These are phyloP conservation scores for Ladona fulva DNA, from an alignment of 1,140 invertebrate species.

Conservation along the genomic window DNA sequence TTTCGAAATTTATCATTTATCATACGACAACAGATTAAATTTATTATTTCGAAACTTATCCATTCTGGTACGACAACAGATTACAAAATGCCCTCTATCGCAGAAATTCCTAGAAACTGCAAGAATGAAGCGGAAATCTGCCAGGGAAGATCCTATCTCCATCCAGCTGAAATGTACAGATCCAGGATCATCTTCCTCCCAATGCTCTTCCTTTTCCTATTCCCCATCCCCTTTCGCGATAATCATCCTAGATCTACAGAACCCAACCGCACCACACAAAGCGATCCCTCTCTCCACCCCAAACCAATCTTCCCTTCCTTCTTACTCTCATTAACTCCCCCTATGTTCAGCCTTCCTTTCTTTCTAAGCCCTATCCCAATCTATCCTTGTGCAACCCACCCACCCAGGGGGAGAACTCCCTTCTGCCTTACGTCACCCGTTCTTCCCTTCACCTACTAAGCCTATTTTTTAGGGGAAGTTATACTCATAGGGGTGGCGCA, in stretches of 20 bases:
- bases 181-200: background rate
- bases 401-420: background rate
- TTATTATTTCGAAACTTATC: no score
- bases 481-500: no score
- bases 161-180: background rate
- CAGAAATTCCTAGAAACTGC: no score
- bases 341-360: background rate
- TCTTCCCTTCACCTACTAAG: background rate
- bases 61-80: no score
- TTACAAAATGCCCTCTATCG: no score
- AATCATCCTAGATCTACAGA: background rate
- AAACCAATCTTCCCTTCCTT: background rate
- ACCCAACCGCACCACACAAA: background rate
- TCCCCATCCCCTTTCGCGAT: background rate
- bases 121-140: no score
- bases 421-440: background rate
- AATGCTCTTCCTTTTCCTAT: background rate
- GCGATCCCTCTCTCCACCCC: background rate
- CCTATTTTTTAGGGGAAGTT: no score
- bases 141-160: no score
- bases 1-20: no score
- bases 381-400: background rate
- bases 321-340: background rate
- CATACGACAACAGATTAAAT: no score
- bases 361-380: background rate